Percentiles rank a stretch among this genome's conserved stretches.
phyloP scores from a whole-genome alignment of 1,140 invertebrate species.

The Drosophila nannoptera region DNA sequence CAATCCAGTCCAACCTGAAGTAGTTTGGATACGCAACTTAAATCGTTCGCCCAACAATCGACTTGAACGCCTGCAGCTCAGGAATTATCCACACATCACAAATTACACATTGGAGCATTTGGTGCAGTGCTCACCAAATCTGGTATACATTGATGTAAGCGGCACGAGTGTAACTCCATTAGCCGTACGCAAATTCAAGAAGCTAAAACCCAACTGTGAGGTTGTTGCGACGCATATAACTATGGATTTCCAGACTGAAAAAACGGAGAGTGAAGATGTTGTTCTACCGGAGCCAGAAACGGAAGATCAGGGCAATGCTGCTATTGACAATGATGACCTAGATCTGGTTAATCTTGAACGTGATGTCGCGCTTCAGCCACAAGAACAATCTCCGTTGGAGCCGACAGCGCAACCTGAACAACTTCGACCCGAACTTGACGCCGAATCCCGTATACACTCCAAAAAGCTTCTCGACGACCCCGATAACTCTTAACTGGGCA shows the following conservation, averaged over 20 bases:
- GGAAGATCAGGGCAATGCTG: not conserved
- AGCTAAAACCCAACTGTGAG: conserved; percentile 80
- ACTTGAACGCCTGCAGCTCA: conserved; percentile 78
- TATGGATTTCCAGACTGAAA: not conserved
- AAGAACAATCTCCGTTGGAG: not conserved
- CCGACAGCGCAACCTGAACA: not conserved
- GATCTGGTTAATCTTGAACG: too few relatives aligned
- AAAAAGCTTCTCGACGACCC: conserved; percentile 8
- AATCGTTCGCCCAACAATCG: conserved; percentile 67
- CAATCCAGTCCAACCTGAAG: conserved; percentile 63
- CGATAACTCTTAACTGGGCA: conserved; percentile 2
- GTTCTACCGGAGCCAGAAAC: not conserved
- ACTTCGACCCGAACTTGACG: not conserved
- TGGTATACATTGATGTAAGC: conserved; percentile 83
- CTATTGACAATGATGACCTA: conserved; percentile 10
- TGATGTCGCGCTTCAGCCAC: too few relatives aligned
- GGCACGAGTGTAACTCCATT: conserved; percentile 82
- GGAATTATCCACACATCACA: conserved; percentile 83
- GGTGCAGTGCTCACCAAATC: conserved; percentile 81
- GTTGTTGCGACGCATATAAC: conserved; percentile 80
- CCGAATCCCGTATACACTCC: not conserved
- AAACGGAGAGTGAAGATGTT: conserved; percentile 34
- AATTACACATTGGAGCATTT: conserved; percentile 83
- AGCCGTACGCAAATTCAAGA: conserved; percentile 81
- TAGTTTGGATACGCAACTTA: conserved; percentile 75